Evolutionary conservation across 2,113 vertebrate genomes (phyloP), one percentile per base, ranked within the genome.

Genomic region (Entelurus aequoreus): DNA sequence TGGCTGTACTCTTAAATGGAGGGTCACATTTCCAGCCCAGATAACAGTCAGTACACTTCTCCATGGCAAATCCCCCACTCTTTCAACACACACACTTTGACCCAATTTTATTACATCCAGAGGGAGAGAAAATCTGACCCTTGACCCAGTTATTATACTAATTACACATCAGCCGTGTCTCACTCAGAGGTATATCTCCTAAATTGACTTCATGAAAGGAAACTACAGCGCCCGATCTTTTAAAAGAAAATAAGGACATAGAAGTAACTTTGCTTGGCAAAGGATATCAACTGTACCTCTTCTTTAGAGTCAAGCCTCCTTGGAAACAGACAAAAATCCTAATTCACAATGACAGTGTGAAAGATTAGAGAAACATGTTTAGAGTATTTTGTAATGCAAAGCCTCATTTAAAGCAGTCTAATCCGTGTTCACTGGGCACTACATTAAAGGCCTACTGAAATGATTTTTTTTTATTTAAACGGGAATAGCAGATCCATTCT

Each of bases 71-170:
- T 54, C 58, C 65, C 67, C 54, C 69, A 52, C 69, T 63, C 51
- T 60, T 60, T 10, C 50, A 70, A 49, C 53, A 12, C 66, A n/a
- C n/a, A 38, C 51, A 21, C 36, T 72, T 35, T 78, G 82, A 88
- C 87, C 85, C 77, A 86, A 72, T 82, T 88, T 57, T 72, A 67
- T 54, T 72, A 46, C 49, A 42, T 54, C 56, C 51, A 12, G 54
- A 60, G 71, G 57, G 68, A 72, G 66, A 60, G 68, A 71, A 74
- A 74, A 74, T 70, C 48, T 73, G 80, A 86, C 76, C 82, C 80
- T 80, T 83, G 70, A 73, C 74, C 73, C 68, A 81, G 60, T 84
- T 87, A 86, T 87, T 86, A 79, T 57, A 81, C 74, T 82, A 87
- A 87, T 87, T 86, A 84, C 87, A 86, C 46, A 65, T 83, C 72